Conservation (phyloP, 2,113 vertebrate species). For the Eulacestoma nigropectus region DNA sequence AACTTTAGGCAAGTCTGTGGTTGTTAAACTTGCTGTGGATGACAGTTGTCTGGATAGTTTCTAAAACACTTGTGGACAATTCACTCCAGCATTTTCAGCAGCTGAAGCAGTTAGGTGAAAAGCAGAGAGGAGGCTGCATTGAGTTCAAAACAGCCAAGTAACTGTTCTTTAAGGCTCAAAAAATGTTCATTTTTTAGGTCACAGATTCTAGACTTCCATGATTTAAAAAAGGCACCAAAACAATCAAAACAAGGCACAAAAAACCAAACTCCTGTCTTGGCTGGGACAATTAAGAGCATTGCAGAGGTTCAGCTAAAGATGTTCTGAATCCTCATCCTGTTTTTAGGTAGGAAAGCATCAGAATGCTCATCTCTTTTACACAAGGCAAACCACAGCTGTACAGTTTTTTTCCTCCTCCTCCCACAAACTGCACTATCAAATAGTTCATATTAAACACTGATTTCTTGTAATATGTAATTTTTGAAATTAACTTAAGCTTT, state of each 20-base stretch:
- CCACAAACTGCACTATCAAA: neutral
- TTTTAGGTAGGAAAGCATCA: neutral
- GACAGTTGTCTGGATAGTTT: neutral
- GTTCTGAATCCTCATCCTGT: neutral
- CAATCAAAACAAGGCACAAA: neutral
- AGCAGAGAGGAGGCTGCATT: neutral
- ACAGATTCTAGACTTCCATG: neutral
- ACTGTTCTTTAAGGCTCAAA: neutral
- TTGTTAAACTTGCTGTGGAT: neutral
- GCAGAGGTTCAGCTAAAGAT: neutral
- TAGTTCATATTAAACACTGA: neutral
- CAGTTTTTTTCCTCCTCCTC: neutral
- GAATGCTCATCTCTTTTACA: neutral
- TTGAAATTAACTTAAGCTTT: constrained; percentile 39
- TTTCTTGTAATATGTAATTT: constrained; percentile 8
- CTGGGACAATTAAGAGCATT: neutral
- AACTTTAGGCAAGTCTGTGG: neutral
- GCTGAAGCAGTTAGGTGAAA: neutral
- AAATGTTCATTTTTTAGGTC: neutral
- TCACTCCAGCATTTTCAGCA: neutral
- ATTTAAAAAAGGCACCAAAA: neutral
- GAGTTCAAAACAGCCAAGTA: neutral
- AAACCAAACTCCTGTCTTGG: neutral
- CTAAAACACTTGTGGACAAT: neutral
- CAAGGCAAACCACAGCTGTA: neutral